These are phyloP conservation scores for Papilio elwesi DNA, from an alignment of 2,888 invertebrate genomes.

Conservation along the genomic window DNA sequence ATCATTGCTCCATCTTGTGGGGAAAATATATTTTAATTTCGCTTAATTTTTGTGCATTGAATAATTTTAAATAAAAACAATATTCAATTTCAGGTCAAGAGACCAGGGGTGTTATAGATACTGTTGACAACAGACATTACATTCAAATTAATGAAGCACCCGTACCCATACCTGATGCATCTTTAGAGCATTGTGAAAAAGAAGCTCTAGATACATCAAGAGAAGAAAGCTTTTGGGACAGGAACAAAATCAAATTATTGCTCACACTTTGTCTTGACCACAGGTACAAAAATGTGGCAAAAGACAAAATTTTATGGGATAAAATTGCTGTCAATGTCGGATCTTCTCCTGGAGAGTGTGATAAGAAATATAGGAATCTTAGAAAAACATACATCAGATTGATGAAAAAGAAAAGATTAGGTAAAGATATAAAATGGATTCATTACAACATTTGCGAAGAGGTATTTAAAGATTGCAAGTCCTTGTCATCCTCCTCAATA, in stretches of 20 bases:
- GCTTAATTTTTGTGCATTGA: too few species aligned
- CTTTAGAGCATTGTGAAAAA: conserved; percentile 50
- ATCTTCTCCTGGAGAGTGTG: conserved; percentile 67
- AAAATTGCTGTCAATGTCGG: conserved; percentile 66
- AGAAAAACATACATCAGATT: conserved; percentile 72
- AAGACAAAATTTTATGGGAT: conserved; percentile 64
- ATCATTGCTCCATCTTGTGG: too few species aligned
- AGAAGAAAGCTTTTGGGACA: conserved; percentile 71
- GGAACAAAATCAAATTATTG: conserved; percentile 67
- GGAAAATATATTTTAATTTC: too few species aligned
- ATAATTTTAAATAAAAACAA: background rate
- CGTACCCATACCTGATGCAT: conserved; percentile 49
- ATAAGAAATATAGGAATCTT: conserved; percentile 69
- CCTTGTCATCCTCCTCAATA: conserved; percentile 59
- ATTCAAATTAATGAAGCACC: conserved; percentile 62
- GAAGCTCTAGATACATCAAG: conserved; percentile 53
- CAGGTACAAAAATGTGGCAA: conserved; percentile 55
- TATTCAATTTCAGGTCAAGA: conserved; percentile 64
- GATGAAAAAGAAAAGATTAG: conserved; percentile 71
- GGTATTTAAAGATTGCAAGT: conserved; percentile 71
- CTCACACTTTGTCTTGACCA: conserved; percentile 68
- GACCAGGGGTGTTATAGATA: conserved; percentile 64
- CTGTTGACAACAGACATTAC: conserved; percentile 64
- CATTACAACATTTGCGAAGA: conserved; percentile 73
- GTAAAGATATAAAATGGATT: conserved; percentile 76